A percentile compares a stretch with the other conserved stretches of the same genome.
Evolutionary conservation across 2,797 vertebrate genomes (phyloP).

Genomic region (Sebastes vulpes): DNA sequence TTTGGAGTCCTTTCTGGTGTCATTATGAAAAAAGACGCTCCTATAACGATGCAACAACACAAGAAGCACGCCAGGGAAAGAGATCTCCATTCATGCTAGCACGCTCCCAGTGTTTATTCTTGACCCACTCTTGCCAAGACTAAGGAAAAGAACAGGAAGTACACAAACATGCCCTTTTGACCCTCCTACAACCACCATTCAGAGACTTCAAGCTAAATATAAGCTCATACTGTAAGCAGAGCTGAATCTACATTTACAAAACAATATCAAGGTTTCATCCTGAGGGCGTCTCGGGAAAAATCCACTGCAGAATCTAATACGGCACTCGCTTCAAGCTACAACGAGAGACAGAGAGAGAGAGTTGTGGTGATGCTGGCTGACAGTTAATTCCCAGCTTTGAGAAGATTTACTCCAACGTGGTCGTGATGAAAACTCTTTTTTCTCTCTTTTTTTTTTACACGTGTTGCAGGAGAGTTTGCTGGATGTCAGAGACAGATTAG

Average conservation of each 20-base stretch:
- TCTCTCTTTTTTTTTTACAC: slow-evolving; percentile 18
- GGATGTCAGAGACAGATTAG: slow-evolving; percentile 68
- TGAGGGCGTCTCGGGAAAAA: slow-evolving; percentile 48
- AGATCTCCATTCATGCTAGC: slow-evolving; percentile 36
- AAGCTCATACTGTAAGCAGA: slow-evolving; percentile 43
- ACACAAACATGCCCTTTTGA: slow-evolving; percentile 64
- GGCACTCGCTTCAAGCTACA: slow-evolving; percentile 37
- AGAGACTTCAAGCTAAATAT: slow-evolving; percentile 34
- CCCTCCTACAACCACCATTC: slow-evolving; percentile 38
- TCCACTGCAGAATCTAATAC: slow-evolving; percentile 46
- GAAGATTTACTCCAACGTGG: slow-evolving; percentile 61
- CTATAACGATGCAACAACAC: slow-evolving; percentile 4
- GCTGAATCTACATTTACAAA: slow-evolving; percentile 54
- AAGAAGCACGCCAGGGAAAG: slow-evolving; percentile 10
- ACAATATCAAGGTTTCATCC: slow-evolving; percentile 62
- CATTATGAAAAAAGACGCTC: slow-evolving; percentile 30
- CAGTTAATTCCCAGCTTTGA: slow-evolving; percentile 70
- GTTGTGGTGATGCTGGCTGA: slow-evolving; percentile 61
- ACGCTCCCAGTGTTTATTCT: slow-evolving; percentile 53
- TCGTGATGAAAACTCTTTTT: slow-evolving; percentile 55
- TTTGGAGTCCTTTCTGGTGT: slow-evolving; percentile 28
- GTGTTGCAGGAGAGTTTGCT: slow-evolving; percentile 56
- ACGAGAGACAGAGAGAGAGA: slow-evolving; percentile 43
- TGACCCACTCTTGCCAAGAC: slow-evolving; percentile 20
- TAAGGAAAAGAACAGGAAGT: slow-evolving; percentile 61